Percentiles rank a stretch among this genome's conserved stretches.
These are phyloP conservation scores for Brotula barbata DNA, from an alignment of 2,797 vertebrate genomes.

Conservation along the genomic window DNA sequence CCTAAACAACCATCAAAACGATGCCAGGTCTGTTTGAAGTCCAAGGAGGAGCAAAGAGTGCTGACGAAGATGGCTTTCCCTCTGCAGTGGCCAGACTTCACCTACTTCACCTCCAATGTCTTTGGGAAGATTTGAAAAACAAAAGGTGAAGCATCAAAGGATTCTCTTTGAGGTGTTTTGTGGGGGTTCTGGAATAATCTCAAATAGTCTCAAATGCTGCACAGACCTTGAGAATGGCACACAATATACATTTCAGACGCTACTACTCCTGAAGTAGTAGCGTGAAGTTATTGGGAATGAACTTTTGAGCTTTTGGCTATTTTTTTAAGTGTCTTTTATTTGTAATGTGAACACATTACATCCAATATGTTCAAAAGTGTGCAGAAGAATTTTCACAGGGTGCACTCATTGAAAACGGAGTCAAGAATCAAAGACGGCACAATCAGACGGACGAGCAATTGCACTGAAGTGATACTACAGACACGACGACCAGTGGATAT, in stretches of 20 bases:
- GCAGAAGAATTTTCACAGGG: conserved; percentile 10
- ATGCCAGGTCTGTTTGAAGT: conserved; percentile 30
- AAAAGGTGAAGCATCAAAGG: conserved; percentile 18
- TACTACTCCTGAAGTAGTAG: no score
- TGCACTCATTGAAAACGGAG: conserved; percentile 28
- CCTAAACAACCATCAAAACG: conserved; percentile 37
- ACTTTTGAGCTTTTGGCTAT: no score
- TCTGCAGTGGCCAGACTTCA: conserved; percentile 19
- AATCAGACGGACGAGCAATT: conserved; percentile 34
- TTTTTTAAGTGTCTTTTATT: conserved; percentile 7
- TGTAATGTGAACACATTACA: conserved; percentile 21
- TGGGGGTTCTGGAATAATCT: background rate
- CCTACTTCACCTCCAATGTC: conserved; percentile 12
- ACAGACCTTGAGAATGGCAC: background rate
- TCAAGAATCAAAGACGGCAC: background rate
- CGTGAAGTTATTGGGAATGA: no score
- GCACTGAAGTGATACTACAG: conserved; percentile 32
- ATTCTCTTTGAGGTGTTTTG: background rate
- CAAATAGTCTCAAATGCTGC: background rate
- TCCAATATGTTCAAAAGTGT: conserved; percentile 38
- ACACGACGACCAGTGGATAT: conserved; percentile 27
- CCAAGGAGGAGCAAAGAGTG: conserved; percentile 10
- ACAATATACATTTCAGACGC: background rate
- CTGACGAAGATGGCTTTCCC: background rate
- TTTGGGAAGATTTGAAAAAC: conserved; percentile 3